phyloP scores from a whole-genome alignment of 53 echinoderm and acorn worm genomes.

The Temnopleurus reevesii region DNA sequence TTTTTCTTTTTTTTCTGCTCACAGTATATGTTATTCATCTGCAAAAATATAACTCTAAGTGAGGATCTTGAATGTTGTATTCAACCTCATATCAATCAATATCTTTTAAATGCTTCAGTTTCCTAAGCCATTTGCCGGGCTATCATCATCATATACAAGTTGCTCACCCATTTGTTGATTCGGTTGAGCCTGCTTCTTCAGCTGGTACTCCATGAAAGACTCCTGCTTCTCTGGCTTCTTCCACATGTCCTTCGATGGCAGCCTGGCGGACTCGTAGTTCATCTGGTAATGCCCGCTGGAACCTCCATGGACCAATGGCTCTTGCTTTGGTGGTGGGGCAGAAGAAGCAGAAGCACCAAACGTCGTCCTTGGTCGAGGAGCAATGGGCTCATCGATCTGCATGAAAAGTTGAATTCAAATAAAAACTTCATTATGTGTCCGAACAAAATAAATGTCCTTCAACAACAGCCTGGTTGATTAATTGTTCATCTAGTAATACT shows the following conservation, averaged over 20 bases:
- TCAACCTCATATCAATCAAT: too few species aligned
- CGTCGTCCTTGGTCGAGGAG: not conserved
- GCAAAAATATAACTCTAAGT: too few species aligned
- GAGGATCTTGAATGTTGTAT: too few species aligned
- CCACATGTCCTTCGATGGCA: slow-evolving; percentile 78
- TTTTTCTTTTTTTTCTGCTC: too few species aligned
- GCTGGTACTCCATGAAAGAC: slow-evolving; percentile 79
- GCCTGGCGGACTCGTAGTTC: slow-evolving; percentile 58
- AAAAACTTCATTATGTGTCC: too few species aligned
- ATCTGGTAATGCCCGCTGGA: slow-evolving; percentile 82
- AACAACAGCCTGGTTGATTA: slow-evolving; percentile 58
- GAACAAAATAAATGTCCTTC: too few species aligned
- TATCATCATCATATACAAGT: too few species aligned
- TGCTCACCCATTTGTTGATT: slow-evolving; percentile 34
- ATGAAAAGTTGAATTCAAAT: too few species aligned
- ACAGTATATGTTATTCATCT: too few species aligned
- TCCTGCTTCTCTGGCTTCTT: slow-evolving; percentile 72
- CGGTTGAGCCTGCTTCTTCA: slow-evolving; percentile 62
- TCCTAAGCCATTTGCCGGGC: too few species aligned
- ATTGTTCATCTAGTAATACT: slow-evolving; percentile 83
- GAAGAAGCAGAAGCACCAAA: not conserved
- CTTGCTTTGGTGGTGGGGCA: too few species aligned
- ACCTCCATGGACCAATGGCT: slow-evolving; percentile 9
- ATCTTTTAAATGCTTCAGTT: too few species aligned
- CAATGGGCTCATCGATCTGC: slow-evolving; percentile 5